These are phyloP conservation scores for Allacma fusca DNA, from an alignment of 2,888 invertebrate species.

Conservation along the genomic window DNA sequence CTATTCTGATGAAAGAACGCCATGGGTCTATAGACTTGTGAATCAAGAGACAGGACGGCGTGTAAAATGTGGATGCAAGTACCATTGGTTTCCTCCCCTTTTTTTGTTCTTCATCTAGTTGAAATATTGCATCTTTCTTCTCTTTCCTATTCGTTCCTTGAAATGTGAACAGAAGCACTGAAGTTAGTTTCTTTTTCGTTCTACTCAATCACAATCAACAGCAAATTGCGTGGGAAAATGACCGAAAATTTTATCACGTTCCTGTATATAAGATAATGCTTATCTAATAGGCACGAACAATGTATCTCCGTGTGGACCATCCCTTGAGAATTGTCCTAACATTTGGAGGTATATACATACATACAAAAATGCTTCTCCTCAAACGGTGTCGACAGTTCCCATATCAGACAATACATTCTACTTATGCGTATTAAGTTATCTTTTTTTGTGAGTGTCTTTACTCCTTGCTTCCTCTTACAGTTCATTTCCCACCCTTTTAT, in stretches of 20 bases:
- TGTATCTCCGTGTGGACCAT: too few species aligned
- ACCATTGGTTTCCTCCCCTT: conserved; percentile 11
- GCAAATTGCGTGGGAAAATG: conserved; percentile 61
- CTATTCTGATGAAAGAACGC: too few species aligned
- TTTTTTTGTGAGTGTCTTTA: too few species aligned
- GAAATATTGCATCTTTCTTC: conserved; percentile 16
- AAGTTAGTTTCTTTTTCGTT: conserved; percentile 29
- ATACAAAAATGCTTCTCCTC: too few species aligned
- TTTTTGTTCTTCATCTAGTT: conserved; percentile 19
- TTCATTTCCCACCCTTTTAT: too few species aligned
- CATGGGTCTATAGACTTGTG: not conserved
- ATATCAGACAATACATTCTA: too few species aligned
- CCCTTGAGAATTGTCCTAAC: too few species aligned
- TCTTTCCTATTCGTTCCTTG: conserved; percentile 13
- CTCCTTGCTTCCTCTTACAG: too few species aligned
- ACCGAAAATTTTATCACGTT: conserved; percentile 61
- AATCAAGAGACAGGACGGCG: not conserved
- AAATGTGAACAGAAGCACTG: conserved; percentile 6
- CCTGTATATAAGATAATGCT: conserved; percentile 31
- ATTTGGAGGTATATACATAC: too few species aligned
- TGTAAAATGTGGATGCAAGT: not conserved
- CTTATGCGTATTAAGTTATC: too few species aligned
- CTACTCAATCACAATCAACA: conserved; percentile 52
- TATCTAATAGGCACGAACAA: too few species aligned
- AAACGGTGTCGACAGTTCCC: too few species aligned